phyloP scores from a whole-genome alignment of 2,113 vertebrate genomes.

The Ammodytes marinus region DNA sequence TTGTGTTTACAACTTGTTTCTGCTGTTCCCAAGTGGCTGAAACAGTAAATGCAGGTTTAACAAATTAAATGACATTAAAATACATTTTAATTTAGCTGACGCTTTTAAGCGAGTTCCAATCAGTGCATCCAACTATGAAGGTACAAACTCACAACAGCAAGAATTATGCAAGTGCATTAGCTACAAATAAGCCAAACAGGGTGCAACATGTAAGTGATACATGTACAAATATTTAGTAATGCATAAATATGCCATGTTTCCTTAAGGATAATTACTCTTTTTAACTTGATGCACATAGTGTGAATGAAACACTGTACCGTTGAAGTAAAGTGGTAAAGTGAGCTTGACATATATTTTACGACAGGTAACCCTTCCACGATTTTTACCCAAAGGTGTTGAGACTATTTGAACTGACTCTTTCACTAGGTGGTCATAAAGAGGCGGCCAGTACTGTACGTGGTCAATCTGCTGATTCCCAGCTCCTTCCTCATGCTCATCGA shows the following conservation, averaged over 20 bases:
- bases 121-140: too few relatives aligned
- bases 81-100: too few relatives aligned
- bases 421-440: slow-evolving; percentile 85
- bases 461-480: slow-evolving; percentile 87
- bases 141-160: too few relatives aligned
- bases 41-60: neutral
- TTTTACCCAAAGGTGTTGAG: neutral
- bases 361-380: neutral
- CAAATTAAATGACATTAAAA: neutral
- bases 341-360: neutral
- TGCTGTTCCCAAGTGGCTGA: neutral
- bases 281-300: neutral
- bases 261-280: neutral
- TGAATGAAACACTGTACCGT: neutral
- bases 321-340: neutral
- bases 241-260: neutral
- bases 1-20: neutral
- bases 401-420: neutral
- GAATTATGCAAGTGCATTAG: too few relatives aligned
- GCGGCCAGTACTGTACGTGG: slow-evolving; percentile 85
- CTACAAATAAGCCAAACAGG: too few relatives aligned
- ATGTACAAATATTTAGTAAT: neutral
- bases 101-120: too few relatives aligned
- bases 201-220: too few relatives aligned
- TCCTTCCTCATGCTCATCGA: slow-evolving; percentile 88